A percentile compares a stretch with the other conserved stretches of the same genome.
These are phyloP conservation scores for Apamea anceps DNA, from an alignment of 2,888 invertebrate species.

Conservation along the genomic window DNA sequence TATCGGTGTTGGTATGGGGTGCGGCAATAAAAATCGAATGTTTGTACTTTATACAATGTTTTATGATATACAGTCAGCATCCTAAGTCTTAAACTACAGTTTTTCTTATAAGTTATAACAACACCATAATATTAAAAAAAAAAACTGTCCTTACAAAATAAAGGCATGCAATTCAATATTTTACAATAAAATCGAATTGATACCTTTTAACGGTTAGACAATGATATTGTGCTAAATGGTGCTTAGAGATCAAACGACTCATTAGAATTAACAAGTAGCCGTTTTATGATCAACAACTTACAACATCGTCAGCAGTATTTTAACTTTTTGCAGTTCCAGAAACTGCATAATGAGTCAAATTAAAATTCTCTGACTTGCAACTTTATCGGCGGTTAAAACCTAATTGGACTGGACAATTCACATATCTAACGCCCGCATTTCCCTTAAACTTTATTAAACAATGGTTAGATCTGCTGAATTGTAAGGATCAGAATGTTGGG, in stretches of 20 bases:
- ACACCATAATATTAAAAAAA: not conserved
- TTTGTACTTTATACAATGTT: constrained; percentile 5
- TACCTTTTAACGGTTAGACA: not conserved
- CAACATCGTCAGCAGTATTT: not conserved
- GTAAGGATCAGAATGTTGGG: not conserved
- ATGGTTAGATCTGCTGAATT: not conserved
- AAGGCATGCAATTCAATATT: not conserved
- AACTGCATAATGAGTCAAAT: not conserved
- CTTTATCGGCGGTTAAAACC: not conserved
- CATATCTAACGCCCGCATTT: not conserved
- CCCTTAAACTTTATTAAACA: not conserved
- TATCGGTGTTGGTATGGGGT: not conserved
- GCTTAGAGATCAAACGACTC: not conserved
- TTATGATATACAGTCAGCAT: constrained; percentile 1
- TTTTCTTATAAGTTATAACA: not conserved
- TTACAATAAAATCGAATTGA: not conserved
- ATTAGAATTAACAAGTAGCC: not conserved
- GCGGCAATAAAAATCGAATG: constrained; percentile 4
- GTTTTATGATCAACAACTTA: not conserved
- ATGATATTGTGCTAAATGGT: not conserved
- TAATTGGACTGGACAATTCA: not conserved
- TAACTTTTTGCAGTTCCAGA: not conserved
- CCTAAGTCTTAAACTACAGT: not conserved
- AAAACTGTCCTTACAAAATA: not conserved
- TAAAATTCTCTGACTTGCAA: not conserved